phyloP scores from a whole-genome alignment of 2,113 vertebrate genomes.

The Campylomormyrus numenius region DNA sequence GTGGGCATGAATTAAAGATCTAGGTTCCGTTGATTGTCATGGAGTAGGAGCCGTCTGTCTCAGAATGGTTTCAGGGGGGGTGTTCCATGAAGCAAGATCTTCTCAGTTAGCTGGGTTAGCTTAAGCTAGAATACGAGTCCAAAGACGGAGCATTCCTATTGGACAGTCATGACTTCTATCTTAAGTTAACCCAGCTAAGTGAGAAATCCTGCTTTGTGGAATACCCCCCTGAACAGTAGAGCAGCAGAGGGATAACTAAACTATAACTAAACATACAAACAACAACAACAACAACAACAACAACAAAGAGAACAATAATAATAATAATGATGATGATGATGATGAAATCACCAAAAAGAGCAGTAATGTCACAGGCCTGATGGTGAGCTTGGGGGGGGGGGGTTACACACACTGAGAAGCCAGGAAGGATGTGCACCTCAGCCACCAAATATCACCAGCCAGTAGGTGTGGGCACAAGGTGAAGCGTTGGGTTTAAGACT shows the following conservation, averaged over 20 bases:
- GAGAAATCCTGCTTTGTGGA: not conserved
- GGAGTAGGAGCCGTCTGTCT: not conserved
- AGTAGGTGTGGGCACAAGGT: not conserved
- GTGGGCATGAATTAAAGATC: not conserved
- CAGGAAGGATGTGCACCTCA: not conserved
- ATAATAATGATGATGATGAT: not conserved
- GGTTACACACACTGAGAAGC: not conserved
- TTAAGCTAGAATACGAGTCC: not conserved
- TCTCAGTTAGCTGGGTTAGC: not conserved
- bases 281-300: not conserved
- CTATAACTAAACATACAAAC: not conserved
- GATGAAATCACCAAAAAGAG: not conserved
- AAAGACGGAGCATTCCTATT: not conserved
- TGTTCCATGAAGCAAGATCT: not conserved
- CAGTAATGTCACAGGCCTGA: not conserved
- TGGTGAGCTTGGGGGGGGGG: not conserved
- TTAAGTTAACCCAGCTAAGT: not conserved
- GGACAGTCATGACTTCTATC: not conserved
- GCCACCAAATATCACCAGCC: not conserved
- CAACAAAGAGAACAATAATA: not conserved
- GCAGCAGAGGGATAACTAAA: not conserved
- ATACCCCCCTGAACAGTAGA: not conserved
- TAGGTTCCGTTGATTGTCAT: not conserved
- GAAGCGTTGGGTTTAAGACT: not conserved
- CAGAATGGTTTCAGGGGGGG: not conserved